Evolutionary conservation across 2,888 invertebrate genomes (phyloP), one percentile per base, ranked within the genome.

Genomic region (Timema podura): DNA sequence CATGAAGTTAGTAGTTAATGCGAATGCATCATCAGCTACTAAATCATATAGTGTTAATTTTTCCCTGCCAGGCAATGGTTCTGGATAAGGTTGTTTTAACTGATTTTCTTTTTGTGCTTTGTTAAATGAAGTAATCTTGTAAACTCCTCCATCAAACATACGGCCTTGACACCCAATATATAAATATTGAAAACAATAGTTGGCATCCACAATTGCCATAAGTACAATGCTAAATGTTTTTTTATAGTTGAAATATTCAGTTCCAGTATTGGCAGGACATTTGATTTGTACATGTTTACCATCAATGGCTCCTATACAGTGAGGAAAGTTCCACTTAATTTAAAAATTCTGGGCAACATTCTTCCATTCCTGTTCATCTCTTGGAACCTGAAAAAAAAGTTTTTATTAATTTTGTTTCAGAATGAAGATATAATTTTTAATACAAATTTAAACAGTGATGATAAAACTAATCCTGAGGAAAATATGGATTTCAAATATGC

Each of bases 141-240:
- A 77, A 44, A 79, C 74, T 45, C 77, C 79, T 51, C 78, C 77
- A 73, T 80, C 79, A 48, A 75, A 77, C 65, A 79, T 76, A 68
- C 76, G 67, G 13, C 79, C 78, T 73, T 78, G 77, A 48, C 75
- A 74, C 10, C 79, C 79, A 65, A 78, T 73, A 73, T 80, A 77
- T 9, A 79, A 77, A 72, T 74, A 78, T 10, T 76, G 72, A 74
- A 77, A 77, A 16, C 77, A 77, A 72, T 80, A 81, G 72, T 81
- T 75, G n/a, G 79, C 79, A 75, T 81, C 80, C 10, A 77, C 80
- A 68, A 79, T 8, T 9, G 0, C 61, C 15, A 59, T 78, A 79
- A 72, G 77, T 77, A 72, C 71, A 72, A 5, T 57, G 70, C 44
- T 61, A 45, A 61, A n/a, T n/a, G n/a, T 44, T 6, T 45, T 13